phyloP scores from a whole-genome alignment of 2,797 vertebrate species.

The Sebastes hubbsi region DNA sequence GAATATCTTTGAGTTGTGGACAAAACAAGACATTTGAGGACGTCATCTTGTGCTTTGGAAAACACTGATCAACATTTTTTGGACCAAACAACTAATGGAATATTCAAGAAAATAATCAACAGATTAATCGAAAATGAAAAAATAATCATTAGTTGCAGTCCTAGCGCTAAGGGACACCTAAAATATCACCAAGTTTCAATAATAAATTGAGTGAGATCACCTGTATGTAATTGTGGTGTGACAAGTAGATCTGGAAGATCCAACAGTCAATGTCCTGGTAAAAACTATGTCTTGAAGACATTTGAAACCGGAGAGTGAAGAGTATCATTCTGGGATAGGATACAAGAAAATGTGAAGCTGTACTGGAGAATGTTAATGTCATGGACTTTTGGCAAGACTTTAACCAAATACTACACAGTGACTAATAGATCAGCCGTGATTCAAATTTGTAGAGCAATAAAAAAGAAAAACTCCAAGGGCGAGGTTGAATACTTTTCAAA shows the following conservation, averaged over 20 bases:
- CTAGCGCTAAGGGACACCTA: accelerated
- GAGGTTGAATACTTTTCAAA: not conserved
- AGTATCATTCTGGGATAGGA: not conserved
- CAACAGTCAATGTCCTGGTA: not conserved
- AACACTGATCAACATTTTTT: too few relatives aligned
- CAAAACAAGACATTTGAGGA: too few relatives aligned
- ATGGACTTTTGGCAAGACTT: not conserved
- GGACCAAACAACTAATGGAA: too few relatives aligned
- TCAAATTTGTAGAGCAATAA: slow-evolving; percentile 19
- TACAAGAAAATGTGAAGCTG: not conserved
- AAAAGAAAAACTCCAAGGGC: not conserved
- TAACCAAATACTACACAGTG: not conserved
- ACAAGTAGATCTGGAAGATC: not conserved
- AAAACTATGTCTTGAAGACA: not conserved
- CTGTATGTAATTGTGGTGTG: not conserved
- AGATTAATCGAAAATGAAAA: too few relatives aligned
- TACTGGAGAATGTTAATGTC: not conserved
- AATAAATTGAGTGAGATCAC: not conserved
- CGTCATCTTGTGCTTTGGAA: too few relatives aligned
- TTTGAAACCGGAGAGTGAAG: not conserved
- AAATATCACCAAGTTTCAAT: not conserved
- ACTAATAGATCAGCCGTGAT: not conserved
- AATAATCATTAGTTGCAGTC: too few relatives aligned
- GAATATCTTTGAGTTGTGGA: too few relatives aligned
- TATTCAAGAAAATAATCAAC: too few relatives aligned